Conservation (phyloP, 1,140 invertebrate species). For the Trichomalopsis sarcophagae region DNA sequence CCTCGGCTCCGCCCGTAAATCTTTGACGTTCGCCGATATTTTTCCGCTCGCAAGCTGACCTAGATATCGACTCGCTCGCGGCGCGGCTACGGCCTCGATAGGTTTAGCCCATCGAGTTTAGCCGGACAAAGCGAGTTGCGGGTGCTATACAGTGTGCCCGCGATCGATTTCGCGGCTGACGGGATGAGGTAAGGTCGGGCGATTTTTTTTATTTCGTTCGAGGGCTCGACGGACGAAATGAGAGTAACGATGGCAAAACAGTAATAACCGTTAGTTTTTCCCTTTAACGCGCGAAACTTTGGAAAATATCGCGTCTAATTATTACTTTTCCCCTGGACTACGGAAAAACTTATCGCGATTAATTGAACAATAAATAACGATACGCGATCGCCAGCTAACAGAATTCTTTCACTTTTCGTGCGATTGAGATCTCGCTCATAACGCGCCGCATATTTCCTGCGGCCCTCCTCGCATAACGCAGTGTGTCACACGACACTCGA, state of each 20-base stretch:
- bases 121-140: neutral
- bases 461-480: neutral
- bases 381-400: neutral
- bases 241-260: neutral
- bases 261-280: neutral
- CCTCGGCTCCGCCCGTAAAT: slow-evolving; percentile 18
- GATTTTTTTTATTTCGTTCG: neutral
- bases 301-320: neutral
- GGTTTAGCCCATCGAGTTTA: neutral
- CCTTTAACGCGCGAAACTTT: neutral
- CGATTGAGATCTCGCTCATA: neutral
- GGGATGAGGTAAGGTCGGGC: neutral
- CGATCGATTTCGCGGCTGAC: neutral
- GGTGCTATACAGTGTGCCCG: too few relatives aligned
- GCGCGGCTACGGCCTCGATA: neutral
- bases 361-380: neutral
- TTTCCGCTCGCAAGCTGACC: slow-evolving; percentile 40
- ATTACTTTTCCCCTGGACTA: neutral
- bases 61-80: slow-evolving; percentile 34
- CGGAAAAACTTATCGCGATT: neutral
- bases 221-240: neutral
- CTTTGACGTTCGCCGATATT: slow-evolving; percentile 35
- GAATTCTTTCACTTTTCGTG: neutral
- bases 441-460: neutral
- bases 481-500: slow-evolving; percentile 21